phyloP scores from a whole-genome alignment of 2,113 vertebrate genomes.

The Hypocryptadius cinnamomeus region DNA sequence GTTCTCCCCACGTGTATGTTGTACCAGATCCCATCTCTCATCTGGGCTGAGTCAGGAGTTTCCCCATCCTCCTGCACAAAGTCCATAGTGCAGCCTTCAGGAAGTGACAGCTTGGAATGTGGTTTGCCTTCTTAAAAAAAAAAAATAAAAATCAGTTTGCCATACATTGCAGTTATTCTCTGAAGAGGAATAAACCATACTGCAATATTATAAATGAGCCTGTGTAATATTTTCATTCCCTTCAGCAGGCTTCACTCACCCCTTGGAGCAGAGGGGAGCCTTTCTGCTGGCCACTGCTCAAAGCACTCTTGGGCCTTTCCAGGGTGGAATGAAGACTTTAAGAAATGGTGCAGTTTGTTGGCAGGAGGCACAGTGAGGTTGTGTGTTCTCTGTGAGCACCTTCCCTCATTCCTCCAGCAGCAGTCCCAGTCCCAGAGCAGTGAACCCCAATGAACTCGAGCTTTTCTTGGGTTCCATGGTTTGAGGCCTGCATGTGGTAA shows the following conservation, averaged over 20 bases:
- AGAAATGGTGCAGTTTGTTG: neutral
- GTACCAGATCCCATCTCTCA: neutral
- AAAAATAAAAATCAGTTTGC: neutral
- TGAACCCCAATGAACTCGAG: neutral
- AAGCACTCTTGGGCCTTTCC: neutral
- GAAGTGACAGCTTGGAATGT: neutral
- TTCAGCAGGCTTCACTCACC: neutral
- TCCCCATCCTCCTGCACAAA: neutral
- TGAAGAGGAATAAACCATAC: neutral
- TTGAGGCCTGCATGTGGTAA: neutral
- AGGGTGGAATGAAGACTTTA: neutral
- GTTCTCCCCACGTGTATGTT: rapidly evolving
- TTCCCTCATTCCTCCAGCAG: neutral
- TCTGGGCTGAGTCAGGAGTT: neutral
- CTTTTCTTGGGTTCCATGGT: neutral
- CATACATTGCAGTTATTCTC: neutral
- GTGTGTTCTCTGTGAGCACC: neutral
- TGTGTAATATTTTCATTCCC: neutral
- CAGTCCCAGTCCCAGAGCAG: neutral
- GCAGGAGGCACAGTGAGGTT: neutral
- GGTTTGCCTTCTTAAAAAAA: neutral
- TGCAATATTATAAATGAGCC: neutral
- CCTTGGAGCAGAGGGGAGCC: neutral
- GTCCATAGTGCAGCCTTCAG: neutral
- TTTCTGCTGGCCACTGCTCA: neutral